phyloP scores from a whole-genome alignment of 2,888 invertebrate species.

The Entomobrya proxima region DNA sequence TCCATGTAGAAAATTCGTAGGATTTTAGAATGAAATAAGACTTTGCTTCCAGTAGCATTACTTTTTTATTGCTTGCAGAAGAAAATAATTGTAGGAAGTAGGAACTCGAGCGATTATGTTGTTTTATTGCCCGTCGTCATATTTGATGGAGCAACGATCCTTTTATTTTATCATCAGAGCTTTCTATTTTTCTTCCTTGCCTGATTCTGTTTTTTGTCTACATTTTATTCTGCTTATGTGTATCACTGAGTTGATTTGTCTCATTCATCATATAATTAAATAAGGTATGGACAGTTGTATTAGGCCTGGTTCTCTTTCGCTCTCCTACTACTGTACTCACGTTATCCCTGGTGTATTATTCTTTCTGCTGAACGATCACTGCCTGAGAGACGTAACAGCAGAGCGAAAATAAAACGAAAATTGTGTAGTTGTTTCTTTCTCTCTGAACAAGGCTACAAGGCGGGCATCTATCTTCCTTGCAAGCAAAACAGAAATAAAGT shows the following conservation, averaged over 20 bases:
- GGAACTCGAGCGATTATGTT: constrained; percentile 15
- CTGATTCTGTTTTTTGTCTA: too few relatives aligned
- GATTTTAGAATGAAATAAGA: too few relatives aligned
- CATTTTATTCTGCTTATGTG: background rate
- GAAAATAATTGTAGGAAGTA: constrained; percentile 1
- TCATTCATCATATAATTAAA: constrained; percentile 42
- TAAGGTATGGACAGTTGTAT: constrained; percentile 30
- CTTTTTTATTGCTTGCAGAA: constrained; percentile 10
- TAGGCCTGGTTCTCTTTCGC: background rate
- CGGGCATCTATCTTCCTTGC: background rate
- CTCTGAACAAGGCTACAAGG: background rate
- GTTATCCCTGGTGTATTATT: constrained; percentile 14
- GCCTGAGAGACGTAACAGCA: constrained; percentile 5
- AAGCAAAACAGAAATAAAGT: constrained; percentile 25
- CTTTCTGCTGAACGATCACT: constrained; percentile 12
- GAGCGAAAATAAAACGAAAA: constrained; percentile 22
- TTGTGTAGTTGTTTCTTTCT: background rate
- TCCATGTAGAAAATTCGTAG: too few relatives aligned
- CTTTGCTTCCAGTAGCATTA: too few relatives aligned
- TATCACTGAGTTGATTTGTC: constrained; percentile 34
- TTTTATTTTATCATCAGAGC: constrained; percentile 11
- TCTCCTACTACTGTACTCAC: background rate
- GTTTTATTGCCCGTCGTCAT: constrained; percentile 26
- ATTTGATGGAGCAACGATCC: constrained; percentile 19
- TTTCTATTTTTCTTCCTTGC: background rate